Evolutionary conservation across 2,888 invertebrate species (phyloP).

Genomic region (Bedellia somnulentella): DNA sequence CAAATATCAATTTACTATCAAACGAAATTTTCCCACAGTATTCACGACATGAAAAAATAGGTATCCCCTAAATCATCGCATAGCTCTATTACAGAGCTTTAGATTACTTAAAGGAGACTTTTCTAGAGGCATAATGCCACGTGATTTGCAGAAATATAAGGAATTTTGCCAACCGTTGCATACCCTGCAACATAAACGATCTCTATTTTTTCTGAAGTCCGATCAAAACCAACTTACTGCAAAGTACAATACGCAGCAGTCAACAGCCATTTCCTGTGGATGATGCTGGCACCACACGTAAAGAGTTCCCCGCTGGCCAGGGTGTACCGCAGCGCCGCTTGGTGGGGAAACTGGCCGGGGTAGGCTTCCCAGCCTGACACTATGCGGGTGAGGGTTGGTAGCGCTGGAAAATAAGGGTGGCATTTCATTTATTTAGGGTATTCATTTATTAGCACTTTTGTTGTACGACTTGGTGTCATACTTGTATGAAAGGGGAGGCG

Average conservation of each 20-base stretch:
- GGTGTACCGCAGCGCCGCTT: conserved; percentile 25
- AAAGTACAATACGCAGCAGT: conserved; percentile 43
- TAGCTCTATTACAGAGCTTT: not conserved
- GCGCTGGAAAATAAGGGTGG: not conserved
- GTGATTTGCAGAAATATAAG: too few species aligned
- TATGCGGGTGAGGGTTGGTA: conserved; percentile 19
- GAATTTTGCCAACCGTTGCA: not conserved
- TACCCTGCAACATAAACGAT: not conserved
- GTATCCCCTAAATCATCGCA: too few species aligned
- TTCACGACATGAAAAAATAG: too few species aligned
- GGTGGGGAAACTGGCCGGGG: conserved; percentile 34
- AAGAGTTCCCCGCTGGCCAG: conserved; percentile 18
- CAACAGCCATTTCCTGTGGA: conserved; percentile 30
- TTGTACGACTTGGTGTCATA: not conserved
- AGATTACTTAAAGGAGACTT: too few species aligned
- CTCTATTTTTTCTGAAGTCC: not conserved
- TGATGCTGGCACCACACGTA: conserved; percentile 35
- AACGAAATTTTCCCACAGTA: too few species aligned
- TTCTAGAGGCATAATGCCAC: too few species aligned
- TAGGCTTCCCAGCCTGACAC: conserved; percentile 38
- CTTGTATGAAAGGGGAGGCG: too few species aligned
- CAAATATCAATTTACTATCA: too few species aligned
- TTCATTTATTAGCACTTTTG: not conserved
- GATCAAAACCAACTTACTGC: conserved; percentile 18
- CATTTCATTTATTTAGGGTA: conserved; percentile 6